Evolutionary conservation across 2,888 invertebrate species (phyloP).

Genomic region (Cistogaster globosa): DNA sequence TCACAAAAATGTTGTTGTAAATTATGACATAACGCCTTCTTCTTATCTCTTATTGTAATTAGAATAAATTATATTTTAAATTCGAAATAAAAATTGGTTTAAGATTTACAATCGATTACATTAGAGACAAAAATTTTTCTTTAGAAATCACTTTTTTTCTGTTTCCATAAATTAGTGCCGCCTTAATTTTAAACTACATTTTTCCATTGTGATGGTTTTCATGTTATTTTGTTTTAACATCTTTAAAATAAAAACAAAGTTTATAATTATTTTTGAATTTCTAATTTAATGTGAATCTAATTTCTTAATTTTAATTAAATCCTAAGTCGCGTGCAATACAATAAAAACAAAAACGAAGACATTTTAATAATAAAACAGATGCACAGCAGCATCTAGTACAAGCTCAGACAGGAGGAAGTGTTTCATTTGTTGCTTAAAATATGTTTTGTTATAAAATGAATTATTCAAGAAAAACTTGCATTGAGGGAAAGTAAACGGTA

Average conservation of each 20-base stretch:
- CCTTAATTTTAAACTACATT: constrained; percentile 23
- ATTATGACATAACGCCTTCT: too few species aligned
- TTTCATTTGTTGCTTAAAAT: not conserved
- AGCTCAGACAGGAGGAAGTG: not conserved
- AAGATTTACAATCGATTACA: too few species aligned
- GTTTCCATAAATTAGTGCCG: constrained; percentile 4
- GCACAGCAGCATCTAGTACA: not conserved
- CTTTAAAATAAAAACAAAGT: constrained; percentile 12
- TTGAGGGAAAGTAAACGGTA: too few species aligned
- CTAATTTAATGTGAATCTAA: constrained; percentile 39
- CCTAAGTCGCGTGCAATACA: constrained; percentile 49
- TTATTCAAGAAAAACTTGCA: too few species aligned
- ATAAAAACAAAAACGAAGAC: not conserved
- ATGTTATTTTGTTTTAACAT: not conserved
- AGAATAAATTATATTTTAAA: too few species aligned
- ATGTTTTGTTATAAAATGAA: not conserved
- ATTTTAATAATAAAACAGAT: constrained; percentile 14
- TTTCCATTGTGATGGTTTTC: not conserved
- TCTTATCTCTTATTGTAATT: too few species aligned
- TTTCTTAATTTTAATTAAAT: constrained; percentile 49
- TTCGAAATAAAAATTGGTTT: too few species aligned
- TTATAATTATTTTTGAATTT: constrained; percentile 47
- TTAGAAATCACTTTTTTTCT: not conserved
- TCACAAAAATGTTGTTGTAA: too few species aligned
- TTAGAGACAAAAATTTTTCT: too few species aligned